Percentiles rank a stretch among this genome's conserved stretches.
These are phyloP conservation scores for Actinia equina DNA, from an alignment of 64 coral and sea anemone species.

Conservation along the genomic window DNA sequence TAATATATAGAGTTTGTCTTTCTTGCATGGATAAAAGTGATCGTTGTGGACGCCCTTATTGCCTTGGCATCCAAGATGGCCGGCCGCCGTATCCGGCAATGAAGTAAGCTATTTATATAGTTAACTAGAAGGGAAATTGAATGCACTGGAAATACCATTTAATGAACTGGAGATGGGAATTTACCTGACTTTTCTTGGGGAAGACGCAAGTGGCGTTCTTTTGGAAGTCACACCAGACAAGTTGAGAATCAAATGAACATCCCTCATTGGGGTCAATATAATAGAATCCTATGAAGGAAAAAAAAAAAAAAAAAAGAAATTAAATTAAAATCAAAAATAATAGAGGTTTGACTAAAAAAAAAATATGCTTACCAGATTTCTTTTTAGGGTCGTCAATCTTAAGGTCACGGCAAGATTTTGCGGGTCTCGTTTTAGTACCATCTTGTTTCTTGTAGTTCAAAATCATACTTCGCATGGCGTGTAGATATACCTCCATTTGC, in stretches of 20 bases:
- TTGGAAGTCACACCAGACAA: slow-evolving; percentile 56
- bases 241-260: slow-evolving; percentile 36
- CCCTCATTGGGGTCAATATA: slow-evolving; percentile 62
- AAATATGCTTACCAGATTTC: slow-evolving; percentile 8
- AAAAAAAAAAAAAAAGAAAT: too few relatives aligned
- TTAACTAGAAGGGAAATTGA: too few relatives aligned
- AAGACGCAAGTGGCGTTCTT: slow-evolving; percentile 56
- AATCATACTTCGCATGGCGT: slow-evolving; percentile 20
- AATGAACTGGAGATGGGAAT: neutral
- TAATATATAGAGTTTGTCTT: too few relatives aligned
- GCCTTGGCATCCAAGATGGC: too few relatives aligned
- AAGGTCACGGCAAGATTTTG: slow-evolving; percentile 48
- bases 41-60: too few relatives aligned
- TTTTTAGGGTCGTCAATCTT: slow-evolving; percentile 44
- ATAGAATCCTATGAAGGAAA: slow-evolving; percentile 27
- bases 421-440: slow-evolving; percentile 29
- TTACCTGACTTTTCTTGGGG: slow-evolving; percentile 44
- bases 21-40: too few relatives aligned
- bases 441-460: slow-evolving; percentile 38
- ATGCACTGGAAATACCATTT: neutral
- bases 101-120: too few relatives aligned
- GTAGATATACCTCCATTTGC: neutral
- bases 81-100: too few relatives aligned
- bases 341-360: neutral
- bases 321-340: too few relatives aligned